A percentile compares a stretch with the other conserved stretches of the same genome.
These are phyloP conservation scores for Habroteleia sp. DNA, from an alignment of 2,888 invertebrate genomes.

Conservation along the genomic window DNA sequence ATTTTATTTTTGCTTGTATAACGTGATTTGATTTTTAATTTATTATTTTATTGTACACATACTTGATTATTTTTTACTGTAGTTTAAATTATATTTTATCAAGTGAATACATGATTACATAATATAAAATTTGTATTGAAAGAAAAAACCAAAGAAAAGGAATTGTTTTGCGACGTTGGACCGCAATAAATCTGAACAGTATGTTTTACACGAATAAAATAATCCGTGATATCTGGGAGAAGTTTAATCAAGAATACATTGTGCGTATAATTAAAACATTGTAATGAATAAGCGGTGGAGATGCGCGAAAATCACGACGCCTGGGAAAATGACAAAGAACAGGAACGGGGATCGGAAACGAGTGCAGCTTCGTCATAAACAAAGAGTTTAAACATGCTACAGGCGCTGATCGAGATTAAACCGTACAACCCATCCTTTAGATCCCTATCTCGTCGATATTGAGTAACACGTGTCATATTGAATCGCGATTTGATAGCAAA, in stretches of 20 bases:
- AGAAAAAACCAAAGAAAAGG: no score
- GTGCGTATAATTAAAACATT: conserved; percentile 71
- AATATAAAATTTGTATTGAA: no score
- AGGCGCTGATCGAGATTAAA: conserved; percentile 75
- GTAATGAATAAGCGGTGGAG: conserved; percentile 65
- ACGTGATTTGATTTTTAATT: no score
- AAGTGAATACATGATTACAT: no score
- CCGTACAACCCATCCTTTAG: conserved; percentile 59
- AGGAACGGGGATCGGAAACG: conserved; percentile 38
- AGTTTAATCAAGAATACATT: conserved; percentile 71
- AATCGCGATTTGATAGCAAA: no score
- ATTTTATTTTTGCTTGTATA: no score
- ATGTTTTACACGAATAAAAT: conserved; percentile 22
- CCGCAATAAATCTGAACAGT: no score
- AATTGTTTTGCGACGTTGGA: no score
- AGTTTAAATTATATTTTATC: no score
- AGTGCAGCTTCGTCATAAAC: conserved; percentile 11
- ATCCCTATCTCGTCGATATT: conserved; percentile 30
- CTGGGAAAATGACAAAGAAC: conserved; percentile 53
- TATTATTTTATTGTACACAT: no score
- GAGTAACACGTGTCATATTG: no score
- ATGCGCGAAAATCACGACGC: conserved; percentile 56
- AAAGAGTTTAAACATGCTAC: conserved; percentile 61
- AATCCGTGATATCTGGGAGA: conserved; percentile 16
- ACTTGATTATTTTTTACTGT: no score